phyloP scores from a whole-genome alignment of 2,113 vertebrate species.

The Neolamprologus sp. region DNA sequence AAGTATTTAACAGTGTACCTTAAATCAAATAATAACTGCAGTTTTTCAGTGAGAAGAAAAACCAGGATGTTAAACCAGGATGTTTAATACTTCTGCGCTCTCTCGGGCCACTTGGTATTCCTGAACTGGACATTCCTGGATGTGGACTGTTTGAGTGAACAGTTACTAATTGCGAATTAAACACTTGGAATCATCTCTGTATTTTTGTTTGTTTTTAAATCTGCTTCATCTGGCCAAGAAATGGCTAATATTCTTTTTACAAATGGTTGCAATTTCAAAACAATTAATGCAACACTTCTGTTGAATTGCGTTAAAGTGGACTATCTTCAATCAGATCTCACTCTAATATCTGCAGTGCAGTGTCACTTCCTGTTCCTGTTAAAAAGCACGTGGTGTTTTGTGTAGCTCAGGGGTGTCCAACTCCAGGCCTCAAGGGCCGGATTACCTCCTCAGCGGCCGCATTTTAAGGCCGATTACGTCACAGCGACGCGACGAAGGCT shows the following conservation, averaged over 20 bases:
- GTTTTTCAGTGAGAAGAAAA: neutral
- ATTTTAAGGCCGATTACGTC: too few species aligned
- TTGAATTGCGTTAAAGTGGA: neutral
- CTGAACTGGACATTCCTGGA: neutral
- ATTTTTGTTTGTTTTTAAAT: neutral
- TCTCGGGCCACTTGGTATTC: neutral
- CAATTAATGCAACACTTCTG: fast-evolving
- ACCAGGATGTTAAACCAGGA: neutral
- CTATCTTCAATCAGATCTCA: neutral
- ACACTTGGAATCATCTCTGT: fast-evolving
- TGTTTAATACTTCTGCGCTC: neutral
- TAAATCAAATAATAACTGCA: neutral
- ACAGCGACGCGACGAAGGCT: too few species aligned
- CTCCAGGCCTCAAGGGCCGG: fast-evolving
- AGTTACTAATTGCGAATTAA: neutral
- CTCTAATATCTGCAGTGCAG: fast-evolving
- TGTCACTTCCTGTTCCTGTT: neutral
- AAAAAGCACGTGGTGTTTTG: neutral
- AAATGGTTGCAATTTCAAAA: neutral
- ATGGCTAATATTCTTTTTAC: neutral
- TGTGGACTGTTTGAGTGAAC: neutral
- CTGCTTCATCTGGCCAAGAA: neutral
- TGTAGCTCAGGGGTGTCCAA: neutral
- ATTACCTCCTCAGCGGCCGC: neutral
- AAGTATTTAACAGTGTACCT: neutral